Percentiles rank a stretch among this genome's conserved stretches.
Evolutionary conservation across 1,140 invertebrate species (phyloP).

Genomic region (Drosophila micromelanica): DNA sequence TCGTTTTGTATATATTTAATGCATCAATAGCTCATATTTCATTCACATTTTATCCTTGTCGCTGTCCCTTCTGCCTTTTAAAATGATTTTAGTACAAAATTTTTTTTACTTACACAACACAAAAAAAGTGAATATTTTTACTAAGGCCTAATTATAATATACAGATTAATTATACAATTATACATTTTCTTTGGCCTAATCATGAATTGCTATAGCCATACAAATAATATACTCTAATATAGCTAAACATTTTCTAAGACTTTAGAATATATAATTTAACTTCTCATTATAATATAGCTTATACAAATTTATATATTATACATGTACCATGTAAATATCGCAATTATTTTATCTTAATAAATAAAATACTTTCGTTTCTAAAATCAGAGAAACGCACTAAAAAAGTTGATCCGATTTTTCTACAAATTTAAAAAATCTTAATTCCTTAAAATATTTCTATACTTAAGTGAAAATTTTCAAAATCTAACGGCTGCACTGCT

Average conservation of each 20-base stretch:
- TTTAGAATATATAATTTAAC: slow-evolving; percentile 36
- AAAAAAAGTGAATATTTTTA: slow-evolving; percentile 12
- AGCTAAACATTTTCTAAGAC: slow-evolving; percentile 29
- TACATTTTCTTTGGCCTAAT: slow-evolving; percentile 10
- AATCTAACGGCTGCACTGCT: background rate
- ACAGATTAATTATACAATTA: background rate
- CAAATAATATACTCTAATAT: slow-evolving; percentile 16
- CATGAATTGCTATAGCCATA: slow-evolving; percentile 1
- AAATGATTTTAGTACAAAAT: slow-evolving; percentile 68
- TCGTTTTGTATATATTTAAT: slow-evolving; percentile 58
- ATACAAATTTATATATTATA: slow-evolving; percentile 83
- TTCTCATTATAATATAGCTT: slow-evolving; percentile 17
- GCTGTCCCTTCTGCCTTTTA: slow-evolving; percentile 2
- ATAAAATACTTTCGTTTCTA: slow-evolving; percentile 65
- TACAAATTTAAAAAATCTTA: too few species aligned
- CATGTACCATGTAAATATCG: slow-evolving; percentile 54
- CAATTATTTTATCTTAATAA: slow-evolving; percentile 73
- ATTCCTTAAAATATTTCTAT: too few species aligned
- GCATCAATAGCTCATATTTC: slow-evolving; percentile 19
- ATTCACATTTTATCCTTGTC: background rate
- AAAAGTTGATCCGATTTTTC: background rate
- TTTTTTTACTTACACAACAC: slow-evolving; percentile 40
- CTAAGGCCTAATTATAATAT: slow-evolving; percentile 4
- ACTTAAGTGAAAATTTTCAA: background rate
- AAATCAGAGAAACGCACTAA: slow-evolving; percentile 55